phyloP scores from a whole-genome alignment of 2,113 vertebrate species.

The Brachypodius melanocephalos region DNA sequence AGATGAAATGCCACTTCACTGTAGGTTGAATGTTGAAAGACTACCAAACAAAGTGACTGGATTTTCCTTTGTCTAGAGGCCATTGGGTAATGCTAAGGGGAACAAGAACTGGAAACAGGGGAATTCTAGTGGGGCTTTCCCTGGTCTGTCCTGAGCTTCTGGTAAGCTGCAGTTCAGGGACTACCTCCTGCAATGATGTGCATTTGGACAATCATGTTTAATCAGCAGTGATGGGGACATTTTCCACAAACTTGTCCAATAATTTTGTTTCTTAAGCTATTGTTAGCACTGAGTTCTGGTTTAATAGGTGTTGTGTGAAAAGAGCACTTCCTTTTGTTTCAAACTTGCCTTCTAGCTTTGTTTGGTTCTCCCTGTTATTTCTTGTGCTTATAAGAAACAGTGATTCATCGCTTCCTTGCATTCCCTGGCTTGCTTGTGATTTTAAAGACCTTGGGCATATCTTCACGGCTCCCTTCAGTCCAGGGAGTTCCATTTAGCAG shows the following conservation, averaged over 20 bases:
- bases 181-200: neutral
- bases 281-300: neutral
- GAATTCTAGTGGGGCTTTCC: neutral
- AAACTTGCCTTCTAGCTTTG: neutral
- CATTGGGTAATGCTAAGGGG: neutral
- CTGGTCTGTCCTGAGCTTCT: neutral
- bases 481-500: neutral
- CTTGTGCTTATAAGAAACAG: neutral
- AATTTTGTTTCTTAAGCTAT: neutral
- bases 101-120: neutral
- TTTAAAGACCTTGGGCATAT: neutral
- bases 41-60: neutral
- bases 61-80: neutral
- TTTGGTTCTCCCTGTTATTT: neutral
- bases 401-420: slow-evolving; percentile 33
- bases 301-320: neutral
- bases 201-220: neutral
- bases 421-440: neutral
- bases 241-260: neutral
- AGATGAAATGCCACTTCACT: neutral
- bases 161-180: neutral
- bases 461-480: neutral
- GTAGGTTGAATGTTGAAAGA: neutral
- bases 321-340: slow-evolving; percentile 1
- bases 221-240: neutral